phyloP scores from a whole-genome alignment of 1,140 invertebrate genomes.

The Musca domestica region DNA sequence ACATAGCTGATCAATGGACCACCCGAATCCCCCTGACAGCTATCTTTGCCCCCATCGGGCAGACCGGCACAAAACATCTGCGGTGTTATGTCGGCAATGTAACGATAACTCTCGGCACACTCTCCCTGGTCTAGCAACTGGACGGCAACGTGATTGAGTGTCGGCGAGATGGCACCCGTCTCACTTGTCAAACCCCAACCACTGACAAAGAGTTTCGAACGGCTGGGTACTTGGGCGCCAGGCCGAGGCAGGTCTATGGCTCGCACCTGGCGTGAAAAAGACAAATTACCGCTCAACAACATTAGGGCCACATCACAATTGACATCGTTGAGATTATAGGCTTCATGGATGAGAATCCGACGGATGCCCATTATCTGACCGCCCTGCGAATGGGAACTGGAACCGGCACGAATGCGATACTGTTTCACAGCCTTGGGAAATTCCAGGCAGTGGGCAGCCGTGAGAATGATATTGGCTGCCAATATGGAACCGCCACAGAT shows the following conservation, averaged over 20 bases:
- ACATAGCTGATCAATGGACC: conserved; percentile 40
- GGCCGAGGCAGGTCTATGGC: conserved; percentile 32
- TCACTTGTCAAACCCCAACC: conserved; percentile 46
- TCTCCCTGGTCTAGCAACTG: conserved; percentile 28
- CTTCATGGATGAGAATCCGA: conserved; percentile 40
- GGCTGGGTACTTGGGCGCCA: conserved; percentile 24
- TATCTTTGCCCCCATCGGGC: conserved; percentile 35
- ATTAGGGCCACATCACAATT: conserved; percentile 47
- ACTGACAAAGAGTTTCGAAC: conserved; percentile 34
- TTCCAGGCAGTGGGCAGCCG: conserved; percentile 62
- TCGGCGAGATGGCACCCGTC: conserved; percentile 30
- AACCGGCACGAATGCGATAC: conserved; percentile 40
- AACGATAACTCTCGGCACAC: conserved; percentile 35
- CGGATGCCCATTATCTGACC: conserved; percentile 38
- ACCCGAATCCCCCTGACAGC: conserved; percentile 48
- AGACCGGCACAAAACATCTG: conserved; percentile 45
- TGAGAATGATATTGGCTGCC: conserved; percentile 58
- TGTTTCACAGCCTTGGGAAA: conserved; percentile 28
- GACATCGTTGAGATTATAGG: conserved; percentile 37
- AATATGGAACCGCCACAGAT: conserved; percentile 60
- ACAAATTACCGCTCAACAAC: conserved; percentile 36
- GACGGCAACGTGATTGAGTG: conserved; percentile 40
- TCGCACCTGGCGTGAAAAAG: conserved; percentile 36
- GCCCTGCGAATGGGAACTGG: conserved; percentile 35
- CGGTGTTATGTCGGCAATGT: conserved; percentile 40